Evolutionary conservation across 2,888 invertebrate species (phyloP), one percentile per base, ranked within the genome.

Genomic region (Aromia moschata): DNA sequence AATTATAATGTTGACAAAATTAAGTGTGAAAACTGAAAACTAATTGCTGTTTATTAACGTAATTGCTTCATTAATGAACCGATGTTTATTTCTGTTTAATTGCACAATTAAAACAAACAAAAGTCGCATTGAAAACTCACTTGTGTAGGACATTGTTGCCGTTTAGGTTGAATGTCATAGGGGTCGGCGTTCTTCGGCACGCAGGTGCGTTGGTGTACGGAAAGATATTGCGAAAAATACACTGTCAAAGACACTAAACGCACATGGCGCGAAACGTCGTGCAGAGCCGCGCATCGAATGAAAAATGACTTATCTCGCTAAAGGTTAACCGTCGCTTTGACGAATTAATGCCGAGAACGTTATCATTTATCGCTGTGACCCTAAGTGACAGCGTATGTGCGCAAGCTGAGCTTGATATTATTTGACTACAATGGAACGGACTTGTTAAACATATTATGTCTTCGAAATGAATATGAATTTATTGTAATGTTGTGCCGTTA

Each of bases 291-390:
- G 25, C 15, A 11, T 17, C 17, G 41, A 40, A 41, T 37, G 41
- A 41, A 41, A 40, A 52, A 41, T 11, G 17, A 10, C 20, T 11
- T 14, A 38, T 38, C 49, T 17, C 16, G 12, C 52, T 16, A 14
- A 33, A 1, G 43, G 16, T 11, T 5, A 25, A 30, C 33, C 17
- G 9, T 5, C 30, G 10, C 12, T 38, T 30, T 31, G 31, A 65
- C 63, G 59, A 61, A 63, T 61, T 56, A 56, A 55, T 56, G 63
- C 45, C 14, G 53, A 55, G 61, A 61, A 58, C 53, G 58, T 58
- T 66, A 46, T 46, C 33, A 46, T 52, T 65, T 66, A 66, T 66
- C 63, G 59, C 60, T 14, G 58, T 60, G 65, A 66, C 65, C 65
- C 63, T 62, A 56, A 59, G 63, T 53, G 53, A 56, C 60, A 58